Percentiles rank a stretch among this genome's conserved stretches.
These are phyloP conservation scores for Toxotes chatareus DNA, from an alignment of 2,113 vertebrate genomes.

Conservation along the genomic window DNA sequence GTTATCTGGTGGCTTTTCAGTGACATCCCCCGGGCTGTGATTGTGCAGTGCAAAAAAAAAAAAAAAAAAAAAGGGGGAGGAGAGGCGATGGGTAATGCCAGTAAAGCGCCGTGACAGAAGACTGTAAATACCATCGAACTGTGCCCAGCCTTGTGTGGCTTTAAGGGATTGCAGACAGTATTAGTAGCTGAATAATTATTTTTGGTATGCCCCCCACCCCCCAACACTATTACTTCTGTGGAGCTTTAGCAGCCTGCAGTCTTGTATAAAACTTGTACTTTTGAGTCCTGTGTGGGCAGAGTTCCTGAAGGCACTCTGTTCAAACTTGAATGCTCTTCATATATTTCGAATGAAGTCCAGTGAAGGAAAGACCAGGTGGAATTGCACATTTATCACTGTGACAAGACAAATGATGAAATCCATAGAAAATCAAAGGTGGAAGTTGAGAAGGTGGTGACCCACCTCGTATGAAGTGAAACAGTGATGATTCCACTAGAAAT, in stretches of 20 bases:
- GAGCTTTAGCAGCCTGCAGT: constrained; percentile 45
- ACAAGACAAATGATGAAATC: constrained; percentile 20
- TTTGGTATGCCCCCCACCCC: constrained; percentile 57
- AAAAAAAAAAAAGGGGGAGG: constrained; percentile 45
- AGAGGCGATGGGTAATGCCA: constrained; percentile 52
- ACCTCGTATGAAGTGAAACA: constrained; percentile 72
- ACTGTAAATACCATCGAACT: constrained; percentile 65
- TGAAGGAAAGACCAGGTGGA: constrained; percentile 41
- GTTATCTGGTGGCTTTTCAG: constrained; percentile 59
- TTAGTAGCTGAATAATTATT: constrained; percentile 77
- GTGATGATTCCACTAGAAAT: constrained; percentile 76
- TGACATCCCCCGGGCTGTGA: constrained; percentile 61
- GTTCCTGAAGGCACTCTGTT: constrained; percentile 55
- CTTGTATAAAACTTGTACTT: constrained; percentile 59
- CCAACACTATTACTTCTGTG: constrained; percentile 33
- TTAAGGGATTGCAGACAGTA: constrained; percentile 71
- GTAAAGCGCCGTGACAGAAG: constrained; percentile 66
- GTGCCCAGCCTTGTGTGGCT: constrained; percentile 58
- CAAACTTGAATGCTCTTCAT: constrained; percentile 67
- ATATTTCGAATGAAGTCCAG: constrained; percentile 52
- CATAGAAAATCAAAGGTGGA: constrained; percentile 26
- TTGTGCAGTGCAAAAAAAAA: constrained; percentile 46
- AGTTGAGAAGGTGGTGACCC: constrained; percentile 66
- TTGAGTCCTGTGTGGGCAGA: constrained; percentile 54
- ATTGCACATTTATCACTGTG: constrained; percentile 73